Conservation (phyloP, 2,113 vertebrate genomes). For the Corythoichthys haematopterus region DNA sequence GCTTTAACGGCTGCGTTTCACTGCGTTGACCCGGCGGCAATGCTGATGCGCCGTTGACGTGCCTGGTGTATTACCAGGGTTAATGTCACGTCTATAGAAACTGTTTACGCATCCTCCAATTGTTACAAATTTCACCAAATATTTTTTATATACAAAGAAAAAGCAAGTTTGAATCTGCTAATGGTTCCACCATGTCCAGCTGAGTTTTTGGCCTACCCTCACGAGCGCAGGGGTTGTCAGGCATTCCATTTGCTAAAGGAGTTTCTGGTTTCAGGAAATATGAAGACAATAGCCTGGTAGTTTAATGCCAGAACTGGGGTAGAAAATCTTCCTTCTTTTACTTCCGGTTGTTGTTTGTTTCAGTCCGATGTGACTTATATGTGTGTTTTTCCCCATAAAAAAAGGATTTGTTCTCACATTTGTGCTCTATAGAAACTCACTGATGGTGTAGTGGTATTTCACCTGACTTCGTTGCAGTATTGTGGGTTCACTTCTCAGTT, state of each 20-base stretch:
- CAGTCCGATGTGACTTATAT: conserved; percentile 21
- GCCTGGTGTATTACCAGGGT: too few relatives aligned
- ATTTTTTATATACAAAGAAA: not conserved
- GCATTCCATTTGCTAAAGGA: conserved; percentile 64
- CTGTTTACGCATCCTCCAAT: not conserved
- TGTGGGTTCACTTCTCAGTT: too few relatives aligned
- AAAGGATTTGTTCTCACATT: too few relatives aligned
- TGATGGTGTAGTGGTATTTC: too few relatives aligned
- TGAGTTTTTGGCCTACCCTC: conserved; percentile 54
- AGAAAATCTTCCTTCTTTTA: conserved; percentile 41
- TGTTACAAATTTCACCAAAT: not conserved
- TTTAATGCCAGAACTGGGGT: conserved; percentile 68
- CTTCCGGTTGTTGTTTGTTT: conserved; percentile 7
- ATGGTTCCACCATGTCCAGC: conserved; percentile 38
- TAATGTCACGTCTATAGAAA: too few relatives aligned
- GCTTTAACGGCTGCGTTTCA: too few relatives aligned
- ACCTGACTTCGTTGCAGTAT: too few relatives aligned
- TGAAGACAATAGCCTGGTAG: conserved; percentile 52
- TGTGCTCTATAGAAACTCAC: too few relatives aligned
- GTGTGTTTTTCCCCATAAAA: too few relatives aligned
- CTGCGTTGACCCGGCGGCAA: too few relatives aligned
- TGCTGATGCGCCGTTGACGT: too few relatives aligned
- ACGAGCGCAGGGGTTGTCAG: conserved; percentile 66
- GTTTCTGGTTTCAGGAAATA: conserved; percentile 74
- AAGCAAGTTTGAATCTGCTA: not conserved